Evolutionary conservation across 2,888 invertebrate genomes (phyloP).

Genomic region (Nephrocerus scutellatus): DNA sequence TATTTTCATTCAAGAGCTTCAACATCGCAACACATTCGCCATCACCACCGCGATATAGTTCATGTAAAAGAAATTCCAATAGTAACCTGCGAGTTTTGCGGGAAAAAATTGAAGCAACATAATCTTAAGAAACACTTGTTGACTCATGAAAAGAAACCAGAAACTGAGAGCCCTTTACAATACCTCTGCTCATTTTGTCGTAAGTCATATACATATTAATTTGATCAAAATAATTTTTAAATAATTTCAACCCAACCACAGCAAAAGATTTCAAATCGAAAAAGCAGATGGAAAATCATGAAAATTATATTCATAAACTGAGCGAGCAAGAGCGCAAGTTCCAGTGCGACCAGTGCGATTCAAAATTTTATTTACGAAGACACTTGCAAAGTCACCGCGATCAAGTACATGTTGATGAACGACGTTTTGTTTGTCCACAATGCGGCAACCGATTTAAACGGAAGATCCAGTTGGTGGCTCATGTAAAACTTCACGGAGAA

Average conservation of each 20-base stretch:
- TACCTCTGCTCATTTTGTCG: constrained; percentile 24
- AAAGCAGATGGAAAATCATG: too few species aligned
- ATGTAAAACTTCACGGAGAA: constrained; percentile 28
- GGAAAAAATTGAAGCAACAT: constrained; percentile 18
- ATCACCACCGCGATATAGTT: too few species aligned
- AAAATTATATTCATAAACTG: too few species aligned
- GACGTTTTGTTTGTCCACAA: constrained; percentile 23
- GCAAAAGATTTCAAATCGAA: too few species aligned
- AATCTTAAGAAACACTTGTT: constrained; percentile 24
- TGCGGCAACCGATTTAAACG: constrained; percentile 28
- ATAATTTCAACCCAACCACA: too few species aligned
- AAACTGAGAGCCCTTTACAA: constrained; percentile 8
- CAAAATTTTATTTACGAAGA: constrained; percentile 9
- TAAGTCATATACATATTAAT: constrained; percentile 18
- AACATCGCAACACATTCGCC: too few species aligned
- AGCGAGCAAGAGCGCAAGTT: too few species aligned
- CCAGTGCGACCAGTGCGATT: too few species aligned
- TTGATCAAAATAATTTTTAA: constrained; percentile 2
- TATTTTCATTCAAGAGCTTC: too few species aligned
- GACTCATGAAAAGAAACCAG: constrained; percentile 21
- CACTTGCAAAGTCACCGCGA: constrained; percentile 21
- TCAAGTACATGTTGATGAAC: constrained; percentile 27
- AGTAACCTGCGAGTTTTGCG: constrained; percentile 22
- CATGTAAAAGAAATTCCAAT: too few species aligned
- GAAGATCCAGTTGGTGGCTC: constrained; percentile 27